Percentiles rank a stretch among this genome's conserved stretches.
Evolutionary conservation across 1,140 invertebrate species (phyloP).

Genomic region (Theocolax elegans): DNA sequence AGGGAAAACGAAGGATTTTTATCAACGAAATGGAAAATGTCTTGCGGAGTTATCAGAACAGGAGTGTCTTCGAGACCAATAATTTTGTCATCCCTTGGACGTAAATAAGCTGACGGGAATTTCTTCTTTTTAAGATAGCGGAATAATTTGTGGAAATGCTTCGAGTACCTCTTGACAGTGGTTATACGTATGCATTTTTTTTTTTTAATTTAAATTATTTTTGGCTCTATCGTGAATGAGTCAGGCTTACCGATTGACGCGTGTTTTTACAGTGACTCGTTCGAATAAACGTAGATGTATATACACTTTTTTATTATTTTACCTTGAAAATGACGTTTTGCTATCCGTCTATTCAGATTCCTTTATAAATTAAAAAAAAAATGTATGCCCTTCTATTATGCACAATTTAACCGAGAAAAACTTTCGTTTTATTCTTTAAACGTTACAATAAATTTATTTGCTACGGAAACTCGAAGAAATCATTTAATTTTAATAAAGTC

Average conservation of each 20-base stretch:
- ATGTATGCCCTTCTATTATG: too few species aligned
- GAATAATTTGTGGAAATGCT: conserved; percentile 19
- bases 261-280: too few species aligned
- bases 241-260: not conserved
- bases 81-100: conserved; percentile 23
- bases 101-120: conserved; percentile 15
- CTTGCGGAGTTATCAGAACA: conserved; percentile 16
- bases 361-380: too few species aligned
- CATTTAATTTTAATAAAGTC: too few species aligned
- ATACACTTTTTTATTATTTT: too few species aligned
- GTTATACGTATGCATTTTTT: not conserved
- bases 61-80: conserved; percentile 10
- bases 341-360: too few species aligned
- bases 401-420: too few species aligned
- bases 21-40: conserved; percentile 16
- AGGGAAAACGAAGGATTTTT: not conserved
- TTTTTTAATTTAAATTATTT: conserved; percentile 28
- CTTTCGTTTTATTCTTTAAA: too few species aligned
- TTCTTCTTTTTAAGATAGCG: not conserved
- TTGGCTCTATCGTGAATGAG: not conserved
- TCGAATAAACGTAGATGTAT: too few species aligned
- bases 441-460: too few species aligned
- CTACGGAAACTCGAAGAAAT: too few species aligned
- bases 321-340: too few species aligned
- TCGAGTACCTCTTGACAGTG: not conserved